phyloP scores from a whole-genome alignment of 2,888 invertebrate species.

The Dicycla oo region DNA sequence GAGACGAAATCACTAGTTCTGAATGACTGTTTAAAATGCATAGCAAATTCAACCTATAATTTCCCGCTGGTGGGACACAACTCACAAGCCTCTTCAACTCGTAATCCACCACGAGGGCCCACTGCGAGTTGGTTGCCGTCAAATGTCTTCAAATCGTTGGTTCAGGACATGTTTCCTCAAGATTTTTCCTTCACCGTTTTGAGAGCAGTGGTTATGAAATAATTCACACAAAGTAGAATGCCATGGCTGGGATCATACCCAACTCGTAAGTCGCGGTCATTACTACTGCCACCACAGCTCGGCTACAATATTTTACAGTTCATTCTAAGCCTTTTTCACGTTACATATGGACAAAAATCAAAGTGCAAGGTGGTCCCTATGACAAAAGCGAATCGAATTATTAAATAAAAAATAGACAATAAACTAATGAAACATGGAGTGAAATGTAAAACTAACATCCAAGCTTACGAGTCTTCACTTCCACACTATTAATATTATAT shows the following conservation, averaged over 20 bases:
- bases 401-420: neutral
- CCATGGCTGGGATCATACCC: neutral
- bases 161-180: neutral
- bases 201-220: neutral
- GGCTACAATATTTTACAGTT: neutral
- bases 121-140: neutral
- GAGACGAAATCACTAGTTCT: neutral
- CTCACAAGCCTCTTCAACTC: neutral
- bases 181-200: neutral
- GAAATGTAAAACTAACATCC: slow-evolving; percentile 35
- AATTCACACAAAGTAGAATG: neutral
- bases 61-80: neutral
- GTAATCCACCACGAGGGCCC: neutral
- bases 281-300: neutral
- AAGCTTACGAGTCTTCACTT: slow-evolving; percentile 52
- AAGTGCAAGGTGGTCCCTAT: neutral
- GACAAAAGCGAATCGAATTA: neutral
- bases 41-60: neutral
- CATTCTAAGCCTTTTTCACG: neutral
- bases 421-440: neutral
- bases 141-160: neutral
- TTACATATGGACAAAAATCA: neutral
- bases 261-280: neutral
- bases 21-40: neutral
- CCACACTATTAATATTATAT: slow-evolving; percentile 34